Conservation (phyloP, 1,140 invertebrate species). For the Elysia chlorotica region DNA sequence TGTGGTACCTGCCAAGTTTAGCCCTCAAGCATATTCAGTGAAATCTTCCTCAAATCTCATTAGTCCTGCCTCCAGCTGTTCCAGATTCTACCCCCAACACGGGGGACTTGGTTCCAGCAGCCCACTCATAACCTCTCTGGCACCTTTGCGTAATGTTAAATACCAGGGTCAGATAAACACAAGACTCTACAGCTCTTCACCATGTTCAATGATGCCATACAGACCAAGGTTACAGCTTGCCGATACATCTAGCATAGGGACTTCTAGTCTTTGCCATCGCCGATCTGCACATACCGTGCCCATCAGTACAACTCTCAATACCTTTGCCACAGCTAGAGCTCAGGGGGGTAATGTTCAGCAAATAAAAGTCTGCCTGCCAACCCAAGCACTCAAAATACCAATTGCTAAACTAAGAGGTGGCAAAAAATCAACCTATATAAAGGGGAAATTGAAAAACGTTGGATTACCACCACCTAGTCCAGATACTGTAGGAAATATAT, state of each 20-base stretch:
- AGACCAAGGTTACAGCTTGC: conserved; percentile 4
- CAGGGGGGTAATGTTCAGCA: too few relatives aligned
- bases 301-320: background rate
- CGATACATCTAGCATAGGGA: too few relatives aligned
- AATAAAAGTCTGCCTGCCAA: conserved; percentile 15
- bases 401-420: conserved; percentile 8
- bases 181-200: background rate
- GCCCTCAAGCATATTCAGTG: background rate
- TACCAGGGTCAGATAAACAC: background rate
- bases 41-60: too few relatives aligned
- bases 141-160: conserved; percentile 4
- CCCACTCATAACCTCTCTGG: conserved; percentile 17
- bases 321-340: too few relatives aligned
- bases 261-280: background rate
- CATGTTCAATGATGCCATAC: conserved; percentile 13
- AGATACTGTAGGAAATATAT: background rate
- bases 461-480: background rate
- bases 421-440: conserved; percentile 5
- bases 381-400: conserved; percentile 11
- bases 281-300: conserved; percentile 1
- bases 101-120: background rate
- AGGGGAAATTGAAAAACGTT: conserved; percentile 7
- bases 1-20: background rate
- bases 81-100: conserved; percentile 1
- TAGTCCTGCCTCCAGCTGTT: too few relatives aligned